These are phyloP conservation scores for Rhinolophus sinicus DNA, from an alignment of 2,113 vertebrate species.

Conservation along the genomic window DNA sequence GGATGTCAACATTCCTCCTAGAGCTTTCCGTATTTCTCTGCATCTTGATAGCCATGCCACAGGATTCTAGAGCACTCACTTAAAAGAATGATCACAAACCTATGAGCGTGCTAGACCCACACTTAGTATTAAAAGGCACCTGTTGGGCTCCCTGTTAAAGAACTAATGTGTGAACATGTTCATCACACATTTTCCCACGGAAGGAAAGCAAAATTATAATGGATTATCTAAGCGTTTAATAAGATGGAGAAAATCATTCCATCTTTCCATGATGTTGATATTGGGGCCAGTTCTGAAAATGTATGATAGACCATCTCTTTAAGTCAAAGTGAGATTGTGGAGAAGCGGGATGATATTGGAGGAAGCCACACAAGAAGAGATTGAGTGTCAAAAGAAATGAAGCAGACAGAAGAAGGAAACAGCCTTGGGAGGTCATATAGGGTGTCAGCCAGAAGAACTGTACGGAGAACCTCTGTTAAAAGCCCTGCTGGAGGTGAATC, in stretches of 20 bases:
- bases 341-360: background rate
- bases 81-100: background rate
- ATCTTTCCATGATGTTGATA: background rate
- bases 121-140: background rate
- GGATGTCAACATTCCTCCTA: background rate
- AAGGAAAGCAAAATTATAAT: background rate
- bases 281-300: background rate
- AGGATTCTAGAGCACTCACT: background rate
- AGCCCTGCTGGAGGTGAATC: background rate
- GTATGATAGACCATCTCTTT: background rate
- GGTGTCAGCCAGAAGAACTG: fast-evolving
- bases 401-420: background rate
- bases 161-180: background rate
- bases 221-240: background rate
- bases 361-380: background rate
- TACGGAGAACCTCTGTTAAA: background rate
- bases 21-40: background rate
- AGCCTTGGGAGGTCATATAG: fast-evolving
- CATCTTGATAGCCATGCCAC: background rate
- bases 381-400: background rate
- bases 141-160: background rate
- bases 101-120: background rate
- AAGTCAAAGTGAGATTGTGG: background rate
- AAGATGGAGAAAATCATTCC: background rate
- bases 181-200: background rate